Percentiles rank a stretch among this genome's conserved stretches.
Conservation (phyloP, 1,140 invertebrate genomes). For the Musca domestica region DNA sequence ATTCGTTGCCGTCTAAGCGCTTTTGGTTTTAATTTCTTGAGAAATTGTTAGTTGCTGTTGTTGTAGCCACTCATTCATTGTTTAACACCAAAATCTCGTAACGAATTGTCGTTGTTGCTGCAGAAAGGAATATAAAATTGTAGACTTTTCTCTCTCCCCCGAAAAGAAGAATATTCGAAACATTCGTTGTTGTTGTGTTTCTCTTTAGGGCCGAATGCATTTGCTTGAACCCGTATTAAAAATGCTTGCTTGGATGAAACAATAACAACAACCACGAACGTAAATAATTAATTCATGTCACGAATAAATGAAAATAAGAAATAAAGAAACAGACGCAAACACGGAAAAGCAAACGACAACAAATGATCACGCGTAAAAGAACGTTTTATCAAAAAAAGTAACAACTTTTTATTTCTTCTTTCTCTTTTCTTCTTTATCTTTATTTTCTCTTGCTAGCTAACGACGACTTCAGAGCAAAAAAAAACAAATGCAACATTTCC, state of each 20-base stretch:
- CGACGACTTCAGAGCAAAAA: too few relatives aligned
- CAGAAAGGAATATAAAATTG: not conserved
- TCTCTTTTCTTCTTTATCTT: not conserved
- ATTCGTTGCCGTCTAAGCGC: not conserved
- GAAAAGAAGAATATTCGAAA: not conserved
- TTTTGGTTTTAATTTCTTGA: too few relatives aligned
- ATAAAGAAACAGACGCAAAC: not conserved
- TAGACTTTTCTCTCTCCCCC: not conserved
- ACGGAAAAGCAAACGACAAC: too few relatives aligned
- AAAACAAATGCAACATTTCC: too few relatives aligned
- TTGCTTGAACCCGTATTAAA: too few relatives aligned
- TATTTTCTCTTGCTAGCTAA: not conserved
- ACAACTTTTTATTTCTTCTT: not conserved
- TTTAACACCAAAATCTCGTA: not conserved
- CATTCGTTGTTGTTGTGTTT: constrained; percentile 4
- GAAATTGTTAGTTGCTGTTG: too few relatives aligned
- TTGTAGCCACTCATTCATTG: not conserved
- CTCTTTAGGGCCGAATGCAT: not conserved
- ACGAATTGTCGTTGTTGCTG: too few relatives aligned
- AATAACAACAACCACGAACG: not conserved
- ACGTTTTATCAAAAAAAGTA: too few relatives aligned
- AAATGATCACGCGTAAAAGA: too few relatives aligned
- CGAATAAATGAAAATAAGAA: constrained; percentile 1
- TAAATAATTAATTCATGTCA: constrained; percentile 16
- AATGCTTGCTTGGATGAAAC: not conserved